phyloP scores from a whole-genome alignment of 1,140 invertebrate species.

The Tetraneura akinire region DNA sequence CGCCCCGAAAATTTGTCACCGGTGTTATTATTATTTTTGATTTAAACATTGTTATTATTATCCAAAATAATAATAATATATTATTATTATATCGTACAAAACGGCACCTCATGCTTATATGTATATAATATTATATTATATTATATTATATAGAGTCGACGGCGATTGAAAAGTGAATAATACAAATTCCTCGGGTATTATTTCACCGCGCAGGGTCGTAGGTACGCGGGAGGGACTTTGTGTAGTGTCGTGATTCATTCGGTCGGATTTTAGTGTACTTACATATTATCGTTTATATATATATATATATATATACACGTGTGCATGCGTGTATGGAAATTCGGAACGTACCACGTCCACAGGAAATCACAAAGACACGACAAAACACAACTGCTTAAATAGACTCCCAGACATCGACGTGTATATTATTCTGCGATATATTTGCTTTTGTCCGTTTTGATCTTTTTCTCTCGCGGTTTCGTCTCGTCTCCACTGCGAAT shows the following conservation, averaged over 20 bases:
- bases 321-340: not conserved
- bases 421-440: conserved; percentile 44
- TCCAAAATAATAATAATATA: not conserved
- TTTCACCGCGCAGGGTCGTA: not conserved
- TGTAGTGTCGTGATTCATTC: conserved; percentile 9
- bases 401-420: conserved; percentile 45
- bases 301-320: too few relatives aligned
- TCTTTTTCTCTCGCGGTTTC: conserved; percentile 5
- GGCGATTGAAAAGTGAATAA: conserved; percentile 30
- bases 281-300: too few relatives aligned
- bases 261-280: not conserved
- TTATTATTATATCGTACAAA: not conserved
- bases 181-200: conserved; percentile 44
- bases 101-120: too few relatives aligned
- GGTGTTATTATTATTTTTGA: conserved; percentile 27
- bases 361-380: conserved; percentile 42
- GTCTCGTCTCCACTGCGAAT: not conserved
- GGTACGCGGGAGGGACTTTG: conserved; percentile 2
- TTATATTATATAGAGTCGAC: conserved; percentile 18
- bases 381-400: conserved; percentile 47
- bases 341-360: not conserved
- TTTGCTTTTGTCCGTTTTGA: conserved; percentile 35
- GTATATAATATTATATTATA: not conserved
- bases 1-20: conserved; percentile 40
- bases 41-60: conserved; percentile 21